phyloP scores from a whole-genome alignment of 2,797 vertebrate genomes.

The Sebastes itinus region DNA sequence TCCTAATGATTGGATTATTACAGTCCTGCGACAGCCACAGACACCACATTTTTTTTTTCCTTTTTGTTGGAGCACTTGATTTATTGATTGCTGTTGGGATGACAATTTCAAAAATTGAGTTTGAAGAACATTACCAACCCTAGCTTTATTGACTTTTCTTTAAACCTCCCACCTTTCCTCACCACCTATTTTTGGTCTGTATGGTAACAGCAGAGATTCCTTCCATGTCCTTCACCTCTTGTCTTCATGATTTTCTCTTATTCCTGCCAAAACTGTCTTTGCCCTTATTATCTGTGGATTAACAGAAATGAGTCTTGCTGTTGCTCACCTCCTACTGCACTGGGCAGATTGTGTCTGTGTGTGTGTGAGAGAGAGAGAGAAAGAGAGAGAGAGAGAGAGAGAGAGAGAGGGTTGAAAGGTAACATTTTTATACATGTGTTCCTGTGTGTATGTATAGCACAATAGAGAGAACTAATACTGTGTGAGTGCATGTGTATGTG shows the following conservation, averaged over 20 bases:
- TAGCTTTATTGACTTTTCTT: background rate
- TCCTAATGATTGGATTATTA: too few species aligned
- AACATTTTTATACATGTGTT: background rate
- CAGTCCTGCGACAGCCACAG: too few species aligned
- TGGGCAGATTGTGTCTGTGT: background rate
- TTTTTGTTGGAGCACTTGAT: too few species aligned
- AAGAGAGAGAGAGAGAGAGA: background rate
- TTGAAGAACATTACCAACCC: too few species aligned
- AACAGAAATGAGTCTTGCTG: slow-evolving; percentile 7
- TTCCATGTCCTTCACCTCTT: background rate
- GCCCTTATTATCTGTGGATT: slow-evolving; percentile 33
- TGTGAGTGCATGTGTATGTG: background rate
- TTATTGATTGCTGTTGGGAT: too few species aligned
- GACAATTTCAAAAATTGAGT: too few species aligned
- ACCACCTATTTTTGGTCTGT: background rate
- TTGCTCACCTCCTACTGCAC: background rate
- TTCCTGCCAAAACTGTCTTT: slow-evolving; percentile 2
- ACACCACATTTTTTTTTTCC: too few species aligned
- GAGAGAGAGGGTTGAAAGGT: background rate
- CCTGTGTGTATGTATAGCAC: background rate
- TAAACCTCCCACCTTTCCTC: background rate
- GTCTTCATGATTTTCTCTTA: slow-evolving; percentile 2
- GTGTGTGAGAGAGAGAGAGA: background rate
- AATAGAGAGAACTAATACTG: background rate
- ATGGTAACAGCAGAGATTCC: slow-evolving; percentile 20